Base-by-base conservation (phyloP, 1,140 invertebrate species). In the Acyrthosiphon pisum region DNA sequence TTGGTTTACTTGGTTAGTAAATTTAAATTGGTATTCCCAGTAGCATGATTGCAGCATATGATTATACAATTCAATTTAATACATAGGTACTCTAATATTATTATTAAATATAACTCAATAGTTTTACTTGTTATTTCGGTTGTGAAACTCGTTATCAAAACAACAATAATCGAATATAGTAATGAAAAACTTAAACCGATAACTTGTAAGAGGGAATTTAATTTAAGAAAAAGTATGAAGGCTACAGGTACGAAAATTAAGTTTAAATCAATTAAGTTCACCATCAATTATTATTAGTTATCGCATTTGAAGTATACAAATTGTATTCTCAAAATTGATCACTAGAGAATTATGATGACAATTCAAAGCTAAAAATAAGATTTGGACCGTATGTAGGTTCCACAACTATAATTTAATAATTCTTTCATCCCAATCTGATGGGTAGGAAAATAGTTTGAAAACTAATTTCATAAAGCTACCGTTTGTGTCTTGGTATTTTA, bases 341-440 rank as follows among this genome's bases (percentile, higher is more conserved):
- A 53, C 0, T 22, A 23, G 35, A 89, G 48, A 84, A 50, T 88
- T 88, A 53, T 53, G 22, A 89, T 37, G n/a, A 37, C 20, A 22
- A 53, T 53, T 37, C 4, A 53, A 37, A 35, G n/a, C 23, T 89
- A 11, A 6, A 37, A 56, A 53, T 89, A 56, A 8, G 8, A 41
- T 37, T 89, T 89, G n/a, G 22, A 56, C 23, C 26, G 22, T 53
- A 53, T 23, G 22, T 53, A 53, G 22, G 50, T 41, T 30, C 4
- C 6, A 9, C 37, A 86, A 41, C 44, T 87, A 87, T 89, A 53
- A 89, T 50, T 89, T 89, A 89, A 89, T 89, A 35, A 53, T 89
- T 89, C 35, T 89, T 89, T 53, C 35, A 23, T 35, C 20, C 9
- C 50, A 8, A 53, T 53, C 30, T 35, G 22, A 26, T n/a, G 18